Conservation (phyloP, 1,140 invertebrate species). For the Drosophila pallidifrons region DNA sequence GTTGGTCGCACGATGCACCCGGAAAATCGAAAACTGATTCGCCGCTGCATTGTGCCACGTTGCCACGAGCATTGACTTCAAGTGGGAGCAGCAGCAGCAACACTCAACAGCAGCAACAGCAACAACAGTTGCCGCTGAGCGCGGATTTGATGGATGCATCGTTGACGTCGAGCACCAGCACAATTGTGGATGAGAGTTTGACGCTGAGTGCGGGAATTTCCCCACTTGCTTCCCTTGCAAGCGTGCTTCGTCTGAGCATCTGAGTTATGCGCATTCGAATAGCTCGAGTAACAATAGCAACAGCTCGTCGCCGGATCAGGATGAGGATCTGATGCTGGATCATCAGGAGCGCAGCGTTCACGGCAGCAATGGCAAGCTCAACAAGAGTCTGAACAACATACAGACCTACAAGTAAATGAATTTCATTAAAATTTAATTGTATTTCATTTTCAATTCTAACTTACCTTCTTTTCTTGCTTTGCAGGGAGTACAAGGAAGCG, state of each 20-base stretch:
- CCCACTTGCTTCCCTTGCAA: slow-evolving; percentile 62
- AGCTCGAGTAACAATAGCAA: slow-evolving; percentile 60
- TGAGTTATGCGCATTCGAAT: slow-evolving; percentile 64
- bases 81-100: slow-evolving; percentile 32
- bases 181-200: slow-evolving; percentile 81
- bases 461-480: slow-evolving; percentile 54
- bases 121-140: slow-evolving; percentile 39
- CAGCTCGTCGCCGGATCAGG: slow-evolving; percentile 81
- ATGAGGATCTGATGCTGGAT: slow-evolving; percentile 82
- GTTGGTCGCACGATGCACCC: slow-evolving; percentile 93
- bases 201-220: slow-evolving; percentile 59
- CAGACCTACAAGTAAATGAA: slow-evolving; percentile 92
- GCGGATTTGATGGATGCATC: slow-evolving; percentile 79
- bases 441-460: background rate
- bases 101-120: slow-evolving; percentile 18
- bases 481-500: slow-evolving; percentile 94
- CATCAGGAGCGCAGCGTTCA: slow-evolving; percentile 78
- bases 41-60: slow-evolving; percentile 64
- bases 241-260: slow-evolving; percentile 16
- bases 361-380: slow-evolving; percentile 87
- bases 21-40: slow-evolving; percentile 71
- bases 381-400: slow-evolving; percentile 90
- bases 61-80: slow-evolving; percentile 56
- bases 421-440: background rate
- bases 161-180: slow-evolving; percentile 78